phyloP scores from a whole-genome alignment of 2,888 invertebrate species.

The Thymelicus acteon region DNA sequence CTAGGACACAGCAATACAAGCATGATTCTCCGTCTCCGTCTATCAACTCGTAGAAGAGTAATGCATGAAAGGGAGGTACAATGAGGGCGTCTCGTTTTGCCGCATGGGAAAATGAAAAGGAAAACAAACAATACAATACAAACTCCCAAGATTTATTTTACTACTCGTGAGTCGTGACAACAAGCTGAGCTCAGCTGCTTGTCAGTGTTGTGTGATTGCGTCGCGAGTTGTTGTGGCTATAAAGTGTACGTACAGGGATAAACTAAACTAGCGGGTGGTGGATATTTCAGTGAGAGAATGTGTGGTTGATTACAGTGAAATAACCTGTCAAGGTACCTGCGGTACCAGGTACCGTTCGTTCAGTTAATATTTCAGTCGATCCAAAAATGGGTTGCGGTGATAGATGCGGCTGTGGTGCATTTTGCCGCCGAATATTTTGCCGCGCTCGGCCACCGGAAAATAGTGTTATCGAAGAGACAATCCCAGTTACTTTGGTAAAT shows the following conservation, averaged over 20 bases:
- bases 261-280: slow-evolving; percentile 46
- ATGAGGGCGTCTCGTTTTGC: background rate
- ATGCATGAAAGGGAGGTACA: background rate
- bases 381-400: slow-evolving; percentile 61
- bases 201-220: slow-evolving; percentile 4
- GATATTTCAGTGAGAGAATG: slow-evolving; percentile 65
- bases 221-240: slow-evolving; percentile 35
- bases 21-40: background rate
- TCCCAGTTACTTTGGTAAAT: slow-evolving; percentile 65
- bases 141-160: background rate
- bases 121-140: slow-evolving; percentile 5
- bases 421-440: slow-evolving; percentile 73
- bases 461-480: slow-evolving; percentile 50
- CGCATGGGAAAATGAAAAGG: slow-evolving; percentile 4
- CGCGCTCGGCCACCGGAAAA: slow-evolving; percentile 55
- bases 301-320: slow-evolving; percentile 49
- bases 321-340: slow-evolving; percentile 34
- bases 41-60: no score
- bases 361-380: slow-evolving; percentile 39
- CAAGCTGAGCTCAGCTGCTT: background rate
- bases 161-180: background rate
- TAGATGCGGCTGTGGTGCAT: slow-evolving; percentile 67
- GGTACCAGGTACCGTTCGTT: slow-evolving; percentile 47
- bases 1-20: background rate
- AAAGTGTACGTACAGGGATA: slow-evolving; percentile 38